phyloP scores from a whole-genome alignment of 2,888 invertebrate genomes.

The Limenitis camilla region DNA sequence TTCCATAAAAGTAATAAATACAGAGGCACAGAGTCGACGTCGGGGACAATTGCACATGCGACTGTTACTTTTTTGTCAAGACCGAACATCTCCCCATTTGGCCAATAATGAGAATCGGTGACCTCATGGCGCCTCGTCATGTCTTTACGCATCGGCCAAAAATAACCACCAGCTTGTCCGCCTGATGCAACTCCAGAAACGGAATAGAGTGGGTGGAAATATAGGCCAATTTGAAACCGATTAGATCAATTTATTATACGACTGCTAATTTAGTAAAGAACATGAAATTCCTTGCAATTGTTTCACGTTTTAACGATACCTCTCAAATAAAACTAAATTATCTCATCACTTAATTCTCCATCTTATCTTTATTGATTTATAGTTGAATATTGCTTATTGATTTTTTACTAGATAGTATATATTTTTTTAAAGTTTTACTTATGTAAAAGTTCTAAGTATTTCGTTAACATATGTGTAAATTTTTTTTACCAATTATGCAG shows the following conservation, averaged over 20 bases:
- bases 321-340: background rate
- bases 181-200: constrained; percentile 48
- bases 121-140: constrained; percentile 64
- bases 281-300: no score
- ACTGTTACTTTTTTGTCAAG: constrained; percentile 24
- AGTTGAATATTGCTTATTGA: no score
- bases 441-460: no score
- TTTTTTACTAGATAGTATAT: no score
- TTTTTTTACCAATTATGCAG: no score
- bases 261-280: background rate
- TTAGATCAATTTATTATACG: constrained; percentile 11
- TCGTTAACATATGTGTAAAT: no score
- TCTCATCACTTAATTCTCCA: background rate
- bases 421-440: no score
- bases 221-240: constrained; percentile 33
- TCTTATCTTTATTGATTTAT: no score
- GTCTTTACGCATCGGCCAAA: constrained; percentile 46
- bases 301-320: background rate
- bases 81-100: constrained; percentile 29
- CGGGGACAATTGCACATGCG: constrained; percentile 19
- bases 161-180: constrained; percentile 44
- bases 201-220: constrained; percentile 37
- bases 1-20: constrained; percentile 20
- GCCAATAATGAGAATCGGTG: constrained; percentile 50
- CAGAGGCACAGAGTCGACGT: constrained; percentile 7